Evolutionary conservation across 2,888 invertebrate species (phyloP), one percentile per base, ranked within the genome.

Genomic region (Rhamnusium bicolor): DNA sequence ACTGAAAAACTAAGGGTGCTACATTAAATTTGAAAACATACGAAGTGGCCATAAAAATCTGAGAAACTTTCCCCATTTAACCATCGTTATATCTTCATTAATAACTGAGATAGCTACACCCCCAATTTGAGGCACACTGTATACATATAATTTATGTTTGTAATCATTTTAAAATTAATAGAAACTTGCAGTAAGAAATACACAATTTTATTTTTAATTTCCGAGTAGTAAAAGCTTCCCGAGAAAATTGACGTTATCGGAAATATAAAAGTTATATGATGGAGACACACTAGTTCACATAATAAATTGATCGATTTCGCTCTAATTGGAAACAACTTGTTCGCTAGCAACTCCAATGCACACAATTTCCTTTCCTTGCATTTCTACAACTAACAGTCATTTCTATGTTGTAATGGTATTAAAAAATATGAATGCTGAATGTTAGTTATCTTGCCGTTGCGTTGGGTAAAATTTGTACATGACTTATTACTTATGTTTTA

Each of bases 211-310:
- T 49, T 49, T 47, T 47, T 49, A 63, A 63, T 63, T 49, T 63
- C 63, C 63, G 40, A 21, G 24, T 27, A 29, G 63, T 49, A 21
- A 24, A 63, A 49, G 49, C 47, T 62, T 62, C 21, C 47, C 46
- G 46, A 16, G 51, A 49, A 24, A 16, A 46, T 27, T 24, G 61
- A 63, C 63, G 63, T 51, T 51, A 63, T 49, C 63, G 63, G 49
- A 51, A 63, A 63, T 63, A 63, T 63, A 63, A 63, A 63, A 49
- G 63, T 63, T 63, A 49, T 47, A 63, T 24, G 63, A 16, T 18
- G 27, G 16, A 63, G 14, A 49, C 14, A 46, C 40, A 49, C 49
- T 21, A 49, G 63, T 51, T 24, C 46, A 51, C 63, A 27, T 63
- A 63, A 63, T 51, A 63, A 63, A 63, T 63, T 49, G 63, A 63